phyloP scores from a whole-genome alignment of 1,140 invertebrate species.

The Papilio glaucus region DNA sequence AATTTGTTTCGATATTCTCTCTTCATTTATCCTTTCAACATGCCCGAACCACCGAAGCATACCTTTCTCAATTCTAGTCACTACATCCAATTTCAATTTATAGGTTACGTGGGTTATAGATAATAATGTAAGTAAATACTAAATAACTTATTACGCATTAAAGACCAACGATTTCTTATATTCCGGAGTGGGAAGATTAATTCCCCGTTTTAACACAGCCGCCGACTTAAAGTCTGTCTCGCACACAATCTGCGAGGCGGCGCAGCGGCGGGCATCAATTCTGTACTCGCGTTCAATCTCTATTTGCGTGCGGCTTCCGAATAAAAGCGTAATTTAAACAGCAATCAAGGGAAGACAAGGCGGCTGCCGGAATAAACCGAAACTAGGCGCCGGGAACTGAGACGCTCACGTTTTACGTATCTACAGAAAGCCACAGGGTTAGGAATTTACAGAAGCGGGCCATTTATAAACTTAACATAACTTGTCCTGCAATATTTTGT shows the following conservation, averaged over 20 bases:
- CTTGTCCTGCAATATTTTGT: too few relatives aligned
- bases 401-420: background rate
- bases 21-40: too few relatives aligned
- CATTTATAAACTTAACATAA: background rate
- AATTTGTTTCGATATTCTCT: too few relatives aligned
- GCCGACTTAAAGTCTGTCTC: background rate
- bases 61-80: too few relatives aligned
- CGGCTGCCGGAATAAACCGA: constrained; percentile 1
- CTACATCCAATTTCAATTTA: too few relatives aligned
- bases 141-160: background rate
- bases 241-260: background rate
- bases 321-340: constrained; percentile 37
- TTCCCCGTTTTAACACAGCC: background rate
- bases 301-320: constrained; percentile 20
- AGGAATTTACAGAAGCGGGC: background rate
- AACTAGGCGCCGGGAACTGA: background rate
- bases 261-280: background rate
- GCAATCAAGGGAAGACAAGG: constrained; percentile 30
- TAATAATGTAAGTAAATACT: background rate
- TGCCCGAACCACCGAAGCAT: too few relatives aligned
- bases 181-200: background rate
- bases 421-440: background rate
- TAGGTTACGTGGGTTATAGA: too few relatives aligned
- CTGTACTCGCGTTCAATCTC: constrained; percentile 2
- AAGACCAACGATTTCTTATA: background rate